phyloP scores from a whole-genome alignment of 2,113 vertebrate genomes.

The Phrynocephalus versicolor region DNA sequence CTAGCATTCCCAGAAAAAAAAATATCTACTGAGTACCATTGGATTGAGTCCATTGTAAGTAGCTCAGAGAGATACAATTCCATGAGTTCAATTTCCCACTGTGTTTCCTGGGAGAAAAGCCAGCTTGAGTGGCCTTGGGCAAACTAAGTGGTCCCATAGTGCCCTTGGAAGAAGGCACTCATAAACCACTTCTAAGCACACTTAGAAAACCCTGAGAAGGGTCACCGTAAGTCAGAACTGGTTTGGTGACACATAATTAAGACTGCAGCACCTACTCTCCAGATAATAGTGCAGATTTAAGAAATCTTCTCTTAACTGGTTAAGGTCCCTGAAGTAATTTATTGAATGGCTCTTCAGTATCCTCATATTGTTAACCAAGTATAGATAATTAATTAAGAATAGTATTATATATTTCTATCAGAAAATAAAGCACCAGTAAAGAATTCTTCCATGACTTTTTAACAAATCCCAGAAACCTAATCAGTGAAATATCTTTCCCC shows the following conservation, averaged over 20 bases:
- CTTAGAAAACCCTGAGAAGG: too few relatives aligned
- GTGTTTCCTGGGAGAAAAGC: too few relatives aligned
- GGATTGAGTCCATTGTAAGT: too few relatives aligned
- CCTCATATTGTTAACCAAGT: background rate
- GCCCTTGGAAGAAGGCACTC: too few relatives aligned
- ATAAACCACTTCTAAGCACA: too few relatives aligned
- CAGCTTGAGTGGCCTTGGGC: too few relatives aligned
- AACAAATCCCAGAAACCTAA: fast-evolving
- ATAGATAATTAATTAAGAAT: background rate
- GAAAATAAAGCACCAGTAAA: background rate
- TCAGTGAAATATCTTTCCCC: background rate
- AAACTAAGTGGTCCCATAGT: too few relatives aligned
- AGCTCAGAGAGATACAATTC: too few relatives aligned
- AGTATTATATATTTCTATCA: background rate
- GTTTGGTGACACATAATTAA: too few relatives aligned
- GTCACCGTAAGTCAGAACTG: too few relatives aligned
- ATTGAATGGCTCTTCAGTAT: fast-evolving
- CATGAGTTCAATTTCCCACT: too few relatives aligned
- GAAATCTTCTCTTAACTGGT: fast-evolving
- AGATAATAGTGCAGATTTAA: background rate
- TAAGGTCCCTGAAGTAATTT: background rate
- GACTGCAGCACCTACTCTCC: background rate
- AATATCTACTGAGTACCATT: too few relatives aligned
- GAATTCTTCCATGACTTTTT: background rate
- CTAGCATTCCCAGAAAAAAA: background rate